Evolutionary conservation across 2,113 vertebrate species (phyloP).

Genomic region (Crotalus tigris): DNA sequence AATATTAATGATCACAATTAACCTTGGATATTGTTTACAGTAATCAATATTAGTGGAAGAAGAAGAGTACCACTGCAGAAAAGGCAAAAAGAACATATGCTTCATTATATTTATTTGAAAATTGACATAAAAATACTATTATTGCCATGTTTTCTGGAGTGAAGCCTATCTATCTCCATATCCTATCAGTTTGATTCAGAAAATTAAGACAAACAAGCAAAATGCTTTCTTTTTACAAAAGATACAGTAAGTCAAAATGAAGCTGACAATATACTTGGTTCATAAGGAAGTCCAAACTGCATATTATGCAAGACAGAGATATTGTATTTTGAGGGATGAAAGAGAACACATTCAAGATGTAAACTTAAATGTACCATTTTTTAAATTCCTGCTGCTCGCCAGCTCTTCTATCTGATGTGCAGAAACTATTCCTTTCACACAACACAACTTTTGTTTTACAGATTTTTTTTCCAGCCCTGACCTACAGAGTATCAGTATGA

Average conservation of each 20-base stretch:
- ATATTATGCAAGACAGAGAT: neutral
- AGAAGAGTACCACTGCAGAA: neutral
- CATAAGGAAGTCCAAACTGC: neutral
- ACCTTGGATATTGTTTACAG: neutral
- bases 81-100: no score
- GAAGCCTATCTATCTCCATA: neutral
- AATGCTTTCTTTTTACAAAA: neutral
- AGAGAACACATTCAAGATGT: slow-evolving; percentile 5
- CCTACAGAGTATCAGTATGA: no score
- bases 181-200: neutral
- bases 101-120: neutral
- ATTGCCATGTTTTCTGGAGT: neutral
- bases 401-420: no score
- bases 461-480: no score
- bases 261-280: neutral
- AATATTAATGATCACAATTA: neutral
- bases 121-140: neutral
- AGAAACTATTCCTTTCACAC: no score
- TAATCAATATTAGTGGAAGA: neutral
- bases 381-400: no score
- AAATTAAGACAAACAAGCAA: rapidly evolving
- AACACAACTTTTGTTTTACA: no score
- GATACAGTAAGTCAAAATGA: slow-evolving; percentile 3
- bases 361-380: no score
- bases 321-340: neutral